Evolutionary conservation across 1,140 invertebrate genomes (phyloP).

Genomic region (Danaus plexippus): DNA sequence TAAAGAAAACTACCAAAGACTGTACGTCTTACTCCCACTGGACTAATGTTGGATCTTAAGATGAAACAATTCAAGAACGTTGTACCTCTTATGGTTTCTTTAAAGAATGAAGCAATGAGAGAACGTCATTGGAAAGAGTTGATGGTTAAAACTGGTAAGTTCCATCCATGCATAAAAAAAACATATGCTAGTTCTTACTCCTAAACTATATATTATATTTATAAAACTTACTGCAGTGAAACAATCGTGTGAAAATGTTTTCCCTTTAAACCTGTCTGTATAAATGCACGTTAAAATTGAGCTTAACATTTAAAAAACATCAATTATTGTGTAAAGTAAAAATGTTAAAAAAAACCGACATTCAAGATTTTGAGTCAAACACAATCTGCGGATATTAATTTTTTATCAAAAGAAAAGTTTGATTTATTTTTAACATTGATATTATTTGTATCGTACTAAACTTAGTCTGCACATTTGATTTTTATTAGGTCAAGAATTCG

Average conservation of each 20-base stretch:
- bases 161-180: neutral
- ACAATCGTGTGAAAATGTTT: too few species aligned
- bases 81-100: constrained; percentile 89
- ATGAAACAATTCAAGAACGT: constrained; percentile 92
- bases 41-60: constrained; percentile 78
- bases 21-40: constrained; percentile 74
- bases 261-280: too few species aligned
- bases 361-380: too few species aligned
- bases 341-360: too few species aligned
- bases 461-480: neutral
- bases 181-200: too few species aligned
- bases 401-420: too few species aligned
- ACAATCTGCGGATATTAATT: too few species aligned
- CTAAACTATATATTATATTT: too few species aligned
- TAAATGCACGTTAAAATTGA: too few species aligned
- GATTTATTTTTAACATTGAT: neutral
- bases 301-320: too few species aligned
- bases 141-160: constrained; percentile 86
- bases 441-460: neutral
- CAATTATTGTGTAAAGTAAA: too few species aligned
- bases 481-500: constrained; percentile 77
- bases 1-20: constrained; percentile 70
- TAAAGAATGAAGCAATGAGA: constrained; percentile 91
- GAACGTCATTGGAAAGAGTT: constrained; percentile 91
- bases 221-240: too few species aligned